Conservation (phyloP, 1,140 invertebrate genomes). For the Hylyphantes graminicola region DNA sequence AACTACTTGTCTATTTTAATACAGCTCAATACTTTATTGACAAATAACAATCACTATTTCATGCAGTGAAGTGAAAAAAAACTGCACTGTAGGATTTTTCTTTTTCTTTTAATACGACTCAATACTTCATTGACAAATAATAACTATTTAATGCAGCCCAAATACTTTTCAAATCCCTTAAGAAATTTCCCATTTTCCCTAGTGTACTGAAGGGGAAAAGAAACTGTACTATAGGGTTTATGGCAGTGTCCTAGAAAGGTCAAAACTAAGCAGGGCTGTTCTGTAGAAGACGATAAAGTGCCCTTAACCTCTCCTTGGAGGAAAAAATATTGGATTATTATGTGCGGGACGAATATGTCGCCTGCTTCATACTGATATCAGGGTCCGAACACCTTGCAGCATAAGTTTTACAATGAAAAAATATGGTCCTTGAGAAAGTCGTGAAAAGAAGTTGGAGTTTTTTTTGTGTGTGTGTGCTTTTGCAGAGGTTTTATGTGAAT, state of each 20-base stretch:
- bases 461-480: too few relatives aligned
- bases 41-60: too few relatives aligned
- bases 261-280: constrained; percentile 31
- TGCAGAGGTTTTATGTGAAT: not conserved
- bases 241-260: constrained; percentile 41
- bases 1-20: too few relatives aligned
- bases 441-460: not conserved
- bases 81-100: too few relatives aligned
- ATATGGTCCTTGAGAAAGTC: not conserved
- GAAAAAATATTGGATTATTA: constrained; percentile 56
- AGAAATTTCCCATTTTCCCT: too few relatives aligned
- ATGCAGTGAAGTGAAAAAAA: too few relatives aligned
- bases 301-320: constrained; percentile 30
- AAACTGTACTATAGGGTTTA: constrained; percentile 36
- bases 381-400: constrained; percentile 52
- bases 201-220: too few relatives aligned
- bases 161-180: too few relatives aligned
- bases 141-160: too few relatives aligned
- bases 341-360: constrained; percentile 54
- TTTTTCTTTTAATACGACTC: too few relatives aligned
- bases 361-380: constrained; percentile 50
- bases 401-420: constrained; percentile 40
- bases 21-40: too few relatives aligned
- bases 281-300: constrained; percentile 43
- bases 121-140: too few relatives aligned